Percentiles rank a stretch among this genome's conserved stretches.
Conservation (phyloP, 2,888 invertebrate species). For the Baccha elongata region DNA sequence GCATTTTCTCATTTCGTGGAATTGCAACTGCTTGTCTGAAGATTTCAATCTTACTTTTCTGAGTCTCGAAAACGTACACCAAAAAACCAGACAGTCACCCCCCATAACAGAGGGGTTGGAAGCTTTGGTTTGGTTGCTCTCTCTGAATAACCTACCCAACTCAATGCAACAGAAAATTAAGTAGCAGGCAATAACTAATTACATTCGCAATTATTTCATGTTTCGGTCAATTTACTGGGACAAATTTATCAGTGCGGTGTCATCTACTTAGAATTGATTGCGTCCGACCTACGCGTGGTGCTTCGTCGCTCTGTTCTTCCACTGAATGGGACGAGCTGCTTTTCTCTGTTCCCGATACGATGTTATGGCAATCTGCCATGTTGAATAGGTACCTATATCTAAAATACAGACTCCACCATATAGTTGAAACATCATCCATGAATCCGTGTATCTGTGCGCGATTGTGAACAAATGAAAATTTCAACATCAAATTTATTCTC, state of each 20-base stretch:
- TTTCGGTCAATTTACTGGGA: conserved; percentile 83
- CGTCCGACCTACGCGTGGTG: conserved; percentile 73
- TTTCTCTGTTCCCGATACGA: not conserved
- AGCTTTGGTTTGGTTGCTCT: conserved; percentile 12
- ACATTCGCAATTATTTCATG: conserved; percentile 83
- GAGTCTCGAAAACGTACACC: conserved; percentile 1
- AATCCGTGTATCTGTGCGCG: conserved; percentile 27
- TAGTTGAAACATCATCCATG: conserved; percentile 45
- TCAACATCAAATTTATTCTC: conserved; percentile 74
- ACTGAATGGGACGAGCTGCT: conserved; percentile 67
- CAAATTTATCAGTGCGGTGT: conserved; percentile 83
- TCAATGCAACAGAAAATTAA: conserved; percentile 74
- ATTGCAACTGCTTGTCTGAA: conserved; percentile 76
- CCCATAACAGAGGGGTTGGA: not conserved
- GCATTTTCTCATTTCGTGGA: conserved; percentile 56
- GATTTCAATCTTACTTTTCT: conserved; percentile 79
- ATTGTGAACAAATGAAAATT: conserved; percentile 66
- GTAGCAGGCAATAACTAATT: conserved; percentile 82
- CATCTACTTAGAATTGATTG: conserved; percentile 82
- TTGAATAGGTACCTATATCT: not conserved
- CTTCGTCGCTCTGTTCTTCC: conserved; percentile 52
- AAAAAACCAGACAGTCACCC: conserved; percentile 35
- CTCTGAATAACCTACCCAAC: conserved; percentile 35
- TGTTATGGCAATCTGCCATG: conserved; percentile 60
- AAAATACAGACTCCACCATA: not conserved